Conservation (phyloP, 2,113 vertebrate genomes). For the Pterocles burchelli region DNA sequence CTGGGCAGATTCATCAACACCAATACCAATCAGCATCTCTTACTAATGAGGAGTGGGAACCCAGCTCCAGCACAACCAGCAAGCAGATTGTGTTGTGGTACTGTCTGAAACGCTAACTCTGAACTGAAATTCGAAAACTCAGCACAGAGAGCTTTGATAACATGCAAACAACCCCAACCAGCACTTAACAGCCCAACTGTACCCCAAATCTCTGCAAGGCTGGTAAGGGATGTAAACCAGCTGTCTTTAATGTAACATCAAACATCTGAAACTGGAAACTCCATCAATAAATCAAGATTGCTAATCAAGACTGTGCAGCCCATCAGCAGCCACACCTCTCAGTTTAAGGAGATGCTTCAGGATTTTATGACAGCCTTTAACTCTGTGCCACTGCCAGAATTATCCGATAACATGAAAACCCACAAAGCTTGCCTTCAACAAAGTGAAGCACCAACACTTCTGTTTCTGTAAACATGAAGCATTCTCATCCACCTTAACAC, state of each 20-base stretch:
- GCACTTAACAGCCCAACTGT: background rate
- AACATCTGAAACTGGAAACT: background rate
- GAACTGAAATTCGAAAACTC: background rate
- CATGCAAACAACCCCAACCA: background rate
- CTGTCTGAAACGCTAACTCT: background rate
- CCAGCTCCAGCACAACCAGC: fast-evolving
- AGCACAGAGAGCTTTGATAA: background rate
- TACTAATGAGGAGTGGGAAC: background rate
- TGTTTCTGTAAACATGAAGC: background rate
- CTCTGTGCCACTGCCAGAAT: constrained; percentile 22
- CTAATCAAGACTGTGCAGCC: constrained; percentile 6
- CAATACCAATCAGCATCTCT: background rate
- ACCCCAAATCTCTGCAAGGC: background rate
- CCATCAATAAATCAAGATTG: constrained; percentile 35
- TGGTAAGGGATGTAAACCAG: background rate
- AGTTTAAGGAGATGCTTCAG: constrained; percentile 35
- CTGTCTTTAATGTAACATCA: constrained; percentile 40
- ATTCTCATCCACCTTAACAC: background rate
- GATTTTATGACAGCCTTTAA: constrained; percentile 32
- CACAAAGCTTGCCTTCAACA: background rate
- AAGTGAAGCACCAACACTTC: background rate
- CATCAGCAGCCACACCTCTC: background rate
- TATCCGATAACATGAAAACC: background rate
- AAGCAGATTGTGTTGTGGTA: background rate
- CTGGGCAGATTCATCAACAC: fast-evolving